Percentiles rank a stretch among this genome's conserved stretches.
Conservation (phyloP, 1,140 invertebrate species). For the Danaus melanippus region DNA sequence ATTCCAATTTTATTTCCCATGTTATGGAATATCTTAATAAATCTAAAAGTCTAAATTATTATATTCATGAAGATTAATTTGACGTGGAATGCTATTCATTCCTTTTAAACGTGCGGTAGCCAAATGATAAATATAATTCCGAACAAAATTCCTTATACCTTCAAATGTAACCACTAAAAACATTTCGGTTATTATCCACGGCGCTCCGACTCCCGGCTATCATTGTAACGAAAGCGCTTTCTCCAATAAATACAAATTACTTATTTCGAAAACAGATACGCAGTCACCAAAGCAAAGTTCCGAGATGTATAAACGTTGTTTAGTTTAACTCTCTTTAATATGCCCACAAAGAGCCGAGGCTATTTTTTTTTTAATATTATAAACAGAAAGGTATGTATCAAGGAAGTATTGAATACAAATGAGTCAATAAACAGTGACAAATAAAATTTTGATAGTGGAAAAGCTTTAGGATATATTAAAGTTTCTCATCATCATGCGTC, state of each 20-base stretch:
- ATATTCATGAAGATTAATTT: no score
- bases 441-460: slow-evolving; percentile 53
- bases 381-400: slow-evolving; percentile 19
- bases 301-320: slow-evolving; percentile 14
- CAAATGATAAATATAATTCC: slow-evolving; percentile 13
- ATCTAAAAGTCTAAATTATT: no score
- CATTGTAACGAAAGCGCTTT: slow-evolving; percentile 29
- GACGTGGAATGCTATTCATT: slow-evolving; percentile 1
- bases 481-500: slow-evolving; percentile 57
- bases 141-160: slow-evolving; percentile 16
- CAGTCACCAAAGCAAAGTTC: slow-evolving; percentile 22
- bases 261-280: slow-evolving; percentile 18
- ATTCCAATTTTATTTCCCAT: no score
- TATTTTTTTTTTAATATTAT: slow-evolving; percentile 8
- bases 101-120: slow-evolving; percentile 18
- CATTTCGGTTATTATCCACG: slow-evolving; percentile 17
- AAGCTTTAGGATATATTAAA: slow-evolving; percentile 38
- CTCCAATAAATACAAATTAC: slow-evolving; percentile 38
- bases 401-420: slow-evolving; percentile 60
- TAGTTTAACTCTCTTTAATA: slow-evolving; percentile 7
- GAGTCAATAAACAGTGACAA: slow-evolving; percentile 44
- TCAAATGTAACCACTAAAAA: slow-evolving; percentile 14
- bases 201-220: slow-evolving; percentile 17
- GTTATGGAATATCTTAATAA: no score
- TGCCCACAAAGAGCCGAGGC: not conserved